Percentiles rank a stretch among this genome's conserved stretches.
phyloP scores from a whole-genome alignment of 2,113 vertebrate genomes.

The Podarcis raffonei region DNA sequence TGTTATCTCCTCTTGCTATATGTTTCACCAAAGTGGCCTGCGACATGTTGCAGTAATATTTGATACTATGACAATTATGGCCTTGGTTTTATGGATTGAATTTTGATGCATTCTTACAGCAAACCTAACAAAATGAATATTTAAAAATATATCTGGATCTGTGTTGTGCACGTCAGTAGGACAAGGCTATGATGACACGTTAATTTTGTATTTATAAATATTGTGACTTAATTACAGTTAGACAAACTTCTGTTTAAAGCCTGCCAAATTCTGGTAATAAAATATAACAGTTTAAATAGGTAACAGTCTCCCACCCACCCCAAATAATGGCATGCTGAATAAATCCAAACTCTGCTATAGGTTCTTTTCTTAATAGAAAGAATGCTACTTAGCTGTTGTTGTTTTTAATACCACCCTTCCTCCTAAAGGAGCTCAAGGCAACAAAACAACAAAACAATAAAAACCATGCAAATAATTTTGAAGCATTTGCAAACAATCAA shows the following conservation, averaged over 20 bases:
- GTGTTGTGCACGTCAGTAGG: neutral
- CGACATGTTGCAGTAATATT: constrained; percentile 8
- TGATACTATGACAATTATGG: neutral
- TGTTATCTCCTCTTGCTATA: neutral
- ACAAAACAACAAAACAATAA: too few species aligned
- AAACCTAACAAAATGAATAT: constrained; percentile 5
- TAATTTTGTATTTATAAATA: constrained; percentile 8
- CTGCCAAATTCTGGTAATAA: neutral
- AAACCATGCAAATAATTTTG: too few species aligned
- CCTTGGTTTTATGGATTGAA: neutral
- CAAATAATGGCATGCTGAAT: neutral
- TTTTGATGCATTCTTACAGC: neutral
- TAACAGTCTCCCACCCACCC: neutral
- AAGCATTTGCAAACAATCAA: too few species aligned
- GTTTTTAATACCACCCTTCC: too few species aligned
- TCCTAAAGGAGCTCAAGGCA: too few species aligned
- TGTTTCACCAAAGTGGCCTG: neutral
- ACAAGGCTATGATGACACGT: neutral
- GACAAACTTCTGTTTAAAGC: neutral
- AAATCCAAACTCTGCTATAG: neutral
- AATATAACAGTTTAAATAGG: constrained; percentile 7
- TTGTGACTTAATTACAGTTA: neutral
- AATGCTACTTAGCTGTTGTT: neutral
- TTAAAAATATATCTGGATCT: neutral
- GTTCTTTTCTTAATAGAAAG: neutral